Percentiles rank a stretch among this genome's conserved stretches.
Conservation (phyloP, 2,113 vertebrate species). For the Oncorhynchus mykiss region DNA sequence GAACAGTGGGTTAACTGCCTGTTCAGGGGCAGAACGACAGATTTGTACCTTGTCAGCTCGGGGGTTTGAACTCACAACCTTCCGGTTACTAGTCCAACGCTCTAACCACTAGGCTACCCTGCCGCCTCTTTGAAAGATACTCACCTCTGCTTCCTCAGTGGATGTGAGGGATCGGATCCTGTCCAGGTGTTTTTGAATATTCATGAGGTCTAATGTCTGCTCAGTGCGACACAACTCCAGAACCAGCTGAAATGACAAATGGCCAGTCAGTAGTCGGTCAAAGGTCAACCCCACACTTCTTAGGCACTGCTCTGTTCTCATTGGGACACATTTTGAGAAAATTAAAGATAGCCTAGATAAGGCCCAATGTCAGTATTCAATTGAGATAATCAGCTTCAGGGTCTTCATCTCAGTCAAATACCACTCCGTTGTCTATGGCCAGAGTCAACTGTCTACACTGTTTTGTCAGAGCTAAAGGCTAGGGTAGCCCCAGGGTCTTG, state of each 20-base stretch:
- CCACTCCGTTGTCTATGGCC: too few relatives aligned
- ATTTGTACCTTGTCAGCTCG: too few relatives aligned
- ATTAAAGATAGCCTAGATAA: not conserved
- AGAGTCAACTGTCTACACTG: too few relatives aligned
- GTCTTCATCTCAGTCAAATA: not conserved
- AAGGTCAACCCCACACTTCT: not conserved
- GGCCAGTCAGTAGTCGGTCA: slow-evolving; percentile 3
- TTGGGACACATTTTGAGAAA: not conserved
- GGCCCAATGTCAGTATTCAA: too few relatives aligned
- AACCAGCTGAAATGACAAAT: slow-evolving; percentile 54
- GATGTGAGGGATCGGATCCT: slow-evolving; percentile 58
- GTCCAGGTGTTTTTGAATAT: slow-evolving; percentile 58
- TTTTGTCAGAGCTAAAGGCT: too few relatives aligned
- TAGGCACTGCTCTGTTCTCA: not conserved
- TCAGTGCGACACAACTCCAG: slow-evolving; percentile 61
- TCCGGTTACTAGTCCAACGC: too few relatives aligned
- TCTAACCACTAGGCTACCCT: too few relatives aligned
- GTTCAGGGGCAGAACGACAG: too few relatives aligned
- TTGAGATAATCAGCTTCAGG: too few relatives aligned
- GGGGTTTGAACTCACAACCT: too few relatives aligned
- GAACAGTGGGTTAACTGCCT: too few relatives aligned
- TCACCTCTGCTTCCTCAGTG: slow-evolving; percentile 61
- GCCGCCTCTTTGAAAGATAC: slow-evolving; percentile 9
- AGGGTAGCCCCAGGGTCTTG: too few relatives aligned
- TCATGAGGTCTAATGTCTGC: slow-evolving; percentile 39